phyloP scores from a whole-genome alignment of 2,113 vertebrate genomes.

The Nicator chloris region DNA sequence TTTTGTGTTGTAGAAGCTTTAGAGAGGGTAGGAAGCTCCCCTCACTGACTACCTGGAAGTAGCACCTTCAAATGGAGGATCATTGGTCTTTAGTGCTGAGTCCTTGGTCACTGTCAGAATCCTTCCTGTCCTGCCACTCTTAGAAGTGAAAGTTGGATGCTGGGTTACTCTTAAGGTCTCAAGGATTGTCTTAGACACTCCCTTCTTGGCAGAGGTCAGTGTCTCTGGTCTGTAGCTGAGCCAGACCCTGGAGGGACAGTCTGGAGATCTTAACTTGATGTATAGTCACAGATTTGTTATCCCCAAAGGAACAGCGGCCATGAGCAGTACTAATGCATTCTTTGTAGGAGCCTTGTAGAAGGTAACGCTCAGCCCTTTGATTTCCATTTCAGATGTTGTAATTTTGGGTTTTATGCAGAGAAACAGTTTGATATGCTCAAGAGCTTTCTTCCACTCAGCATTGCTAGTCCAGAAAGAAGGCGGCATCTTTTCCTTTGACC shows the following conservation, averaged over 20 bases:
- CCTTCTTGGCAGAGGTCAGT: background rate
- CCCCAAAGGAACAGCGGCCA: background rate
- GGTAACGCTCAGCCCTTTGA: background rate
- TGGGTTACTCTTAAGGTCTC: background rate
- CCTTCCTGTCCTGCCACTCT: background rate
- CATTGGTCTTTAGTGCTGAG: background rate
- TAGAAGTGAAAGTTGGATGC: background rate
- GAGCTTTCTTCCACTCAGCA: background rate
- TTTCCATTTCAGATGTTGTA: background rate
- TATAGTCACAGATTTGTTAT: background rate
- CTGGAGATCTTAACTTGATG: background rate
- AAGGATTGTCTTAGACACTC: background rate
- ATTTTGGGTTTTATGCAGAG: background rate
- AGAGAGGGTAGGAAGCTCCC: background rate
- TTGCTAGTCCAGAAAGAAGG: background rate
- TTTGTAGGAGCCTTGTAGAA: background rate
- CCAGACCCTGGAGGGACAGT: background rate
- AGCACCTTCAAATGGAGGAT: background rate
- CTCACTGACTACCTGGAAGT: background rate
- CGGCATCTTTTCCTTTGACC: background rate
- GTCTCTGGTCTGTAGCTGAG: background rate
- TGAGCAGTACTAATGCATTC: background rate
- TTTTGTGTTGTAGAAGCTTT: background rate
- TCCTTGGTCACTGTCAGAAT: background rate
- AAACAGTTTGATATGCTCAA: background rate